Evolutionary conservation across 1,140 invertebrate genomes (phyloP), one percentile per base, ranked within the genome.

Genomic region (Patella vulgata): DNA sequence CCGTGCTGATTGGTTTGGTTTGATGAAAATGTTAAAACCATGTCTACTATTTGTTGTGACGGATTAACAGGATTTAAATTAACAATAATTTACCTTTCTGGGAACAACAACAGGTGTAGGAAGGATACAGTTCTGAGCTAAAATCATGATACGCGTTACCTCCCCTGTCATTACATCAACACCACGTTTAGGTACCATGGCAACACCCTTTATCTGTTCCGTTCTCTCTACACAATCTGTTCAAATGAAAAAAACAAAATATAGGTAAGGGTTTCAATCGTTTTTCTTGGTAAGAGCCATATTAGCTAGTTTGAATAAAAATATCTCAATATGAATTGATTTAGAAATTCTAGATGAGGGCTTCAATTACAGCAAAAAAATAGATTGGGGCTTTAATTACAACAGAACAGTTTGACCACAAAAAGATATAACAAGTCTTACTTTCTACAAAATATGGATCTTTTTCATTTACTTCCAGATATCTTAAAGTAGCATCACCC

Each of bases 21-120:
- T n/a, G n/a, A n/a, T n/a, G n/a, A n/a, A n/a, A n/a, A n/a, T n/a
- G n/a, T n/a, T n/a, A n/a, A n/a, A n/a, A n/a, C n/a, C n/a, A n/a
- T n/a, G n/a, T n/a, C n/a, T n/a, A n/a, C n/a, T n/a, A n/a, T n/a
- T n/a, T n/a, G n/a, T n/a, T n/a, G n/a, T n/a, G n/a, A n/a, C n/a
- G n/a, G n/a, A n/a, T n/a, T n/a, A n/a, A n/a, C n/a, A n/a, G n/a
- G n/a, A n/a, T n/a, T n/a, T n/a, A n/a, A n/a, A 36, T 36, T 8
- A 36, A 36, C 5, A 36, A 36, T n/a, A 0, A 65, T 63, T 78
- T 80, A 91, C 90, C 86, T 96, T 97, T 79, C 95, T 87, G 42
- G 95, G 95, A 56, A 97, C 94, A 85, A 96, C 93, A 82, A 95
- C 97, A 83, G 93, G 95, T 46, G 96, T 91, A 8, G 94, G 93